Base-by-base conservation (phyloP, 2,888 invertebrate genomes). In the Cyaniris semiargus region DNA sequence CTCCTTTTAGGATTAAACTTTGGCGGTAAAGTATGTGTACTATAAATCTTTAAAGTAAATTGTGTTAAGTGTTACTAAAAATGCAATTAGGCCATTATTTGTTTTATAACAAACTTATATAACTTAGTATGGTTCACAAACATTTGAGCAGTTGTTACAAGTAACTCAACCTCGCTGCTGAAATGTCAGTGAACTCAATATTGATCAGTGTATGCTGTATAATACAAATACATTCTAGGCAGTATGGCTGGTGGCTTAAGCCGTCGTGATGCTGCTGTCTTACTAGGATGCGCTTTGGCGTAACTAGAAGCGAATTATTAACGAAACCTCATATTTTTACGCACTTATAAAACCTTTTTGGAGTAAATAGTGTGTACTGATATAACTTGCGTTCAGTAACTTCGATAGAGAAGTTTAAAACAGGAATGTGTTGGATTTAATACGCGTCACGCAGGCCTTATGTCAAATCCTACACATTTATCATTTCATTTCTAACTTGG, bases 231-330 rank as follows among this genome's bases (percentile, higher is more conserved):
- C 74, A 48, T 10, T 74, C 15, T 48, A 74, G 23, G 74, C 74
- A 21, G 86, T 86, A 85, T 89, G 87, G 88, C 79, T 85, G 81
- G 87, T 89, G 87, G 86, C 86, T 85, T 83, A 80, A 92, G 85
- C 74, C 80, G 83, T 88, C 88, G 86, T 88, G 80, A 88, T 91
- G 91, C 89, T 88, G 88, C 86, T 86, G 85, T 88, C 85, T 81
- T 82, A 85, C 86, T 88, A 90, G 88, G 88, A 92, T 90, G 91
- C 91, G 85, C 88, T 87, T 89, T 87, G 89, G 89, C 85, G 84
- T 85, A 86, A 87, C 91, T 92, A 92, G 85, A 93, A 93, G 93
- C 93, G 82, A 87, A 85, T 85, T 84, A 86, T 79, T 85, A 86
- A 85, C 85, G 85, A 85, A 83, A 85, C 87, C 86, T 86, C 82